Conservation (phyloP, 2,888 invertebrate species). For the Thera obeliscata region DNA sequence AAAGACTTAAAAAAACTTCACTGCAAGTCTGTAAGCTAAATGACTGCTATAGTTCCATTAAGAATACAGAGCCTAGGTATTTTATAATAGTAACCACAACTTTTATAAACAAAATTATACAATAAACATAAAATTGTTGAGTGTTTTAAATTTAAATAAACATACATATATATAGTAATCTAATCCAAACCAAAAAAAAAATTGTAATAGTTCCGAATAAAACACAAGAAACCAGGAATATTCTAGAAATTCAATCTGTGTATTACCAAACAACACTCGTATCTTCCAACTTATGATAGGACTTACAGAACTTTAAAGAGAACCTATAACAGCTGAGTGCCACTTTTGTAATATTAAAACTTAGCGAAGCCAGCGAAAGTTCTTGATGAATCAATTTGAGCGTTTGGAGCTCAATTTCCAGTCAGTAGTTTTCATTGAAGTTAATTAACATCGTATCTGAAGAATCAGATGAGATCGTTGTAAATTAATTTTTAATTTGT, state of each 20-base stretch:
- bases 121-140: too few relatives aligned
- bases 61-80: too few relatives aligned
- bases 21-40: too few relatives aligned
- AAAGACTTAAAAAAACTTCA: too few relatives aligned
- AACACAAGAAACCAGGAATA: background rate
- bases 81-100: too few relatives aligned
- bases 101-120: too few relatives aligned
- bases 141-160: too few relatives aligned
- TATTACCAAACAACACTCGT: slow-evolving; percentile 17
- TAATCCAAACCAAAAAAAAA: too few relatives aligned
- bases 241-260: slow-evolving; percentile 2
- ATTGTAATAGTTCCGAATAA: too few relatives aligned
- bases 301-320: slow-evolving; percentile 28
- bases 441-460: background rate
- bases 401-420: slow-evolving; percentile 20
- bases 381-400: slow-evolving; percentile 33
- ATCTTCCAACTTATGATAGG: slow-evolving; percentile 22
- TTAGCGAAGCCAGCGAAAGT: slow-evolving; percentile 22
- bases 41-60: too few relatives aligned
- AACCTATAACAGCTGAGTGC: slow-evolving; percentile 23
- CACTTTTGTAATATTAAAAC: slow-evolving; percentile 31
- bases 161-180: too few relatives aligned
- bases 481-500: too few relatives aligned
- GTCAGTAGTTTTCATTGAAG: background rate
- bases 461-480: background rate